phyloP scores from a whole-genome alignment of 2,888 invertebrate species.

The Diaphora mendica region DNA sequence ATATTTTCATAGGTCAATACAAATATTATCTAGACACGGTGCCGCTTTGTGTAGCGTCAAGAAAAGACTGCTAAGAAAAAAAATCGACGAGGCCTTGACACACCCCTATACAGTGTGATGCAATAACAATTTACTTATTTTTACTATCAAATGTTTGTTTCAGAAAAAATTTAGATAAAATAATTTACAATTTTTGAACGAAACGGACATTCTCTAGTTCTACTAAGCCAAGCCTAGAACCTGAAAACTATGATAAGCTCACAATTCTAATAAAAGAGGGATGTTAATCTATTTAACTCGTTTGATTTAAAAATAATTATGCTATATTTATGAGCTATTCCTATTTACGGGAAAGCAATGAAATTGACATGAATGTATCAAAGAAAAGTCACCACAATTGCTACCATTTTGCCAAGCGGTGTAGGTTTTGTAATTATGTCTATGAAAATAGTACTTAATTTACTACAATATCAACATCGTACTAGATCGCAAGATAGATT shows the following conservation, averaged over 20 bases:
- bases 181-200: neutral
- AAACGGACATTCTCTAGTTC: neutral
- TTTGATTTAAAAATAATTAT: neutral
- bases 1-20: neutral
- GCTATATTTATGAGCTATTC: neutral
- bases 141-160: neutral
- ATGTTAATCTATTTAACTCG: neutral
- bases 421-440: neutral
- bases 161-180: neutral
- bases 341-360: neutral
- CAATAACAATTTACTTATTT: slow-evolving; percentile 15
- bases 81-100: slow-evolving; percentile 49
- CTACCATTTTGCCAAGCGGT: neutral
- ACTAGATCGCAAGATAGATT: too few relatives aligned
- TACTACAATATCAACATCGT: too few relatives aligned
- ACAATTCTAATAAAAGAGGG: too few relatives aligned
- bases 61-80: slow-evolving; percentile 57
- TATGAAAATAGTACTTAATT: neutral
- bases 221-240: neutral
- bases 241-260: neutral
- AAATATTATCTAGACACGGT: slow-evolving; percentile 30
- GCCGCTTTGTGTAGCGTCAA: slow-evolving; percentile 53
- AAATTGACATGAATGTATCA: neutral
- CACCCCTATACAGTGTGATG: slow-evolving; percentile 56
- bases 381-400: neutral